phyloP scores from a whole-genome alignment of 2,113 vertebrate species.

The Hyperopisus bebe region DNA sequence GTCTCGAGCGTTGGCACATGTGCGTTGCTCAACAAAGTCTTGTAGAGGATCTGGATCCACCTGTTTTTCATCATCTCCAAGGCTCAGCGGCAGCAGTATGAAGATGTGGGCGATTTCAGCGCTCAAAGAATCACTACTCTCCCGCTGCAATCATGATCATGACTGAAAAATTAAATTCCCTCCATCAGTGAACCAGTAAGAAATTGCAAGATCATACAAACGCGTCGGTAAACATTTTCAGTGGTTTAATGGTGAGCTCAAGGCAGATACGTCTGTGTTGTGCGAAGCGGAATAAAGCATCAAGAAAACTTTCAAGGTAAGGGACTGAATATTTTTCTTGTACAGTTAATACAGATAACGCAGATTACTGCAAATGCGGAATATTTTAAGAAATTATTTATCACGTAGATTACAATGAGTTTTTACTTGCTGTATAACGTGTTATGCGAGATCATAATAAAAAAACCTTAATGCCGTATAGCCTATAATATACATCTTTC shows the following conservation, averaged over 20 bases:
- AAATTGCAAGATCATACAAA: neutral
- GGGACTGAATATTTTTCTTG: neutral
- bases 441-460: neutral
- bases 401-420: neutral
- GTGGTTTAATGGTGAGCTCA: neutral
- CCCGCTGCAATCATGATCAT: neutral
- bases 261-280: neutral
- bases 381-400: neutral
- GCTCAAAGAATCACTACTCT: neutral
- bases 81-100: neutral
- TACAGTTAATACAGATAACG: neutral
- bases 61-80: neutral
- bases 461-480: neutral
- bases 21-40: neutral
- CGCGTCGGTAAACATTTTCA: neutral
- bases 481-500: neutral
- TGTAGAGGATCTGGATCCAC: neutral
- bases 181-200: neutral
- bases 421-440: neutral
- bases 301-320: neutral
- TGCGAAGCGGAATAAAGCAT: neutral
- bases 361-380: neutral
- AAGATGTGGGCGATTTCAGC: neutral
- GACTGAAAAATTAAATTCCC: neutral
- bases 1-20: slow-evolving; percentile 1